Percentiles rank a stretch among this genome's conserved stretches.
Evolutionary conservation across 92 coral and sea anemone genomes (phyloP).

Genomic region (Heliopora coerulea): DNA sequence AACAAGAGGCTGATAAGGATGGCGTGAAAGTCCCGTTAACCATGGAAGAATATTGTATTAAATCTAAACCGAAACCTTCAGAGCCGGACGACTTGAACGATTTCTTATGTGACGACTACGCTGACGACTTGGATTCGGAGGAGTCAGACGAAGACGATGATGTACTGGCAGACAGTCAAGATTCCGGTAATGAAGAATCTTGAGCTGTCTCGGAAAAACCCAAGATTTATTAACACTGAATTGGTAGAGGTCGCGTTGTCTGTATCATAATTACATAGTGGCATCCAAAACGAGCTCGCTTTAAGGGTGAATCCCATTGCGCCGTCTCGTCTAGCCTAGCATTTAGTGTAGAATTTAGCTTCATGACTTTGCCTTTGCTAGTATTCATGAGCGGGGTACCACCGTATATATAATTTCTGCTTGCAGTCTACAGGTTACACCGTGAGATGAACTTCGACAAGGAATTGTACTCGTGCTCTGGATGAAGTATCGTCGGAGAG

Average conservation of each 20-base stretch:
- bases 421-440: no score
- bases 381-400: no score
- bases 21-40: constrained; percentile 92
- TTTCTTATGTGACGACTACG: constrained; percentile 96
- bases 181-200: constrained; percentile 98
- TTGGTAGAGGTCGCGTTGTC: background rate
- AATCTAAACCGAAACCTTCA: constrained; percentile 86
- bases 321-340: background rate
- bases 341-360: no score
- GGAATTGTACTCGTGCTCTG: no score
- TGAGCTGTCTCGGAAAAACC: constrained; percentile 36
- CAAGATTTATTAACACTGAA: background rate
- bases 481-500: no score
- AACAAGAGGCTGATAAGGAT: constrained; percentile 93
- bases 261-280: background rate
- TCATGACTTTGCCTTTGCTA: no score
- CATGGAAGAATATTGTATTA: constrained; percentile 94
- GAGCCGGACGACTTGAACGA: constrained; percentile 92
- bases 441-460: no score
- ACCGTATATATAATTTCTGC: no score
- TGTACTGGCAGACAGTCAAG: constrained; percentile 87
- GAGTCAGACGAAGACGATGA: constrained; percentile 92
- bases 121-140: constrained; percentile 85
- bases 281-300: background rate
- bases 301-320: background rate